Evolutionary conservation across 23 tunicate genomes (phyloP).

Genomic region (Trididemnum clinides): DNA sequence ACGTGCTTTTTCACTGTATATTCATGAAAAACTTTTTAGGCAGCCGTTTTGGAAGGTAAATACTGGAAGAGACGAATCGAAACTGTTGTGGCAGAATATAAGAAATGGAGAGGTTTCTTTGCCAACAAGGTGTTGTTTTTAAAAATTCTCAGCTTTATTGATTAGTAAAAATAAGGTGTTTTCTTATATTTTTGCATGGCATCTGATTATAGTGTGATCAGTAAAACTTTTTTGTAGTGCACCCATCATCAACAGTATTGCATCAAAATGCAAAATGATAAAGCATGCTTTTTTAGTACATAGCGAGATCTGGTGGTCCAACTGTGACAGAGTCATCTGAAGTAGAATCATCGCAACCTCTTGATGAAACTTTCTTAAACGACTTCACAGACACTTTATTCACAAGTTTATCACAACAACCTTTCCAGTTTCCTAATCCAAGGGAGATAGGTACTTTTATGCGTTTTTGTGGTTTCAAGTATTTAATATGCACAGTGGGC

Average conservation of each 20-base stretch:
- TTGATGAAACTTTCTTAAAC: conserved; percentile 31
- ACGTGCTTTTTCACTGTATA: background rate
- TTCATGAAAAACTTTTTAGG: conserved; percentile 39
- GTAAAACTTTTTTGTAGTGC: too few relatives aligned
- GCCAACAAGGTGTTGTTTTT: conserved; percentile 76
- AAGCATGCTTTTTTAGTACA: background rate
- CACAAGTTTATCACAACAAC: conserved; percentile 68
- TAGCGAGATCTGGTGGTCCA: background rate
- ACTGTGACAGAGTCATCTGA: background rate
- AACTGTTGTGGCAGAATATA: conserved; percentile 95
- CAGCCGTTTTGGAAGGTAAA: conserved; percentile 92
- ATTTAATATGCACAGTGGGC: too few relatives aligned
- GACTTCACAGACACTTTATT: conserved; percentile 76
- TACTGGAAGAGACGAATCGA: conserved; percentile 93
- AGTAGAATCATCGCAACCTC: background rate
- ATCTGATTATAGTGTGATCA: too few relatives aligned
- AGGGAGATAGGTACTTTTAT: conserved; percentile 72
- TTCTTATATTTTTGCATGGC: too few relatives aligned
- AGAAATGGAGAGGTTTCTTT: conserved; percentile 93
- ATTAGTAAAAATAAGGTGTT: too few relatives aligned
- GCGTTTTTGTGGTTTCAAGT: too few relatives aligned
- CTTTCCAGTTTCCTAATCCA: conserved; percentile 90
- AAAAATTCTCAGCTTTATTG: too few relatives aligned
- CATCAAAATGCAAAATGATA: too few relatives aligned
- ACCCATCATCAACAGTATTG: too few relatives aligned